Evolutionary conservation across 2,888 invertebrate species (phyloP).

Genomic region (Harpagoxenus sublaevis): DNA sequence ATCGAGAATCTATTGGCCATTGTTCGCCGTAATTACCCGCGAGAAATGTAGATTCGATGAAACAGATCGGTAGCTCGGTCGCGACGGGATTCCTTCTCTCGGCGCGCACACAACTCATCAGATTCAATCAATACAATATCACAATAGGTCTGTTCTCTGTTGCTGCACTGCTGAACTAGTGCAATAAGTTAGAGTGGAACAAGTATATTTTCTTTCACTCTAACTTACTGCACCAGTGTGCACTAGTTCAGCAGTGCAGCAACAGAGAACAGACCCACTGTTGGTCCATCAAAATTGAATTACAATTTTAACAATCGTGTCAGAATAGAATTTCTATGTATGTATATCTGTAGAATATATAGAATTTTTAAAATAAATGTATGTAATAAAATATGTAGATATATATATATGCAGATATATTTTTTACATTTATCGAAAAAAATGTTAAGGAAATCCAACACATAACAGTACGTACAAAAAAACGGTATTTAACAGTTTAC

Average conservation of each 20-base stretch:
- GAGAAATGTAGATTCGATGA: slow-evolving; percentile 8
- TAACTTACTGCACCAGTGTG: too few relatives aligned
- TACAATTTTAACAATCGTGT: neutral
- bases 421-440: neutral
- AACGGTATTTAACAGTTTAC: neutral
- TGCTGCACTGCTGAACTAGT: too few relatives aligned
- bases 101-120: neutral
- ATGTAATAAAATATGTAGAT: neutral
- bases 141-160: too few relatives aligned
- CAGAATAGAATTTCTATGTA: neutral
- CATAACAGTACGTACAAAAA: neutral
- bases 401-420: neutral
- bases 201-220: too few relatives aligned
- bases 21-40: slow-evolving; percentile 38
- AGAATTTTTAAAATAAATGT: neutral
- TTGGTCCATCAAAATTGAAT: neutral
- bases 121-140: neutral
- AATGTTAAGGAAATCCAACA: neutral
- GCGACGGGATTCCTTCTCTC: neutral
- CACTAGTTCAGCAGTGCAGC: too few relatives aligned
- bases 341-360: neutral
- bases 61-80: slow-evolving; percentile 22
- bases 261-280: too few relatives aligned
- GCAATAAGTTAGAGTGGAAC: too few relatives aligned
- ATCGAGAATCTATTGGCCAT: slow-evolving; percentile 31